Conservation (phyloP, 2,888 invertebrate species). For the Dioctria rufipes region DNA sequence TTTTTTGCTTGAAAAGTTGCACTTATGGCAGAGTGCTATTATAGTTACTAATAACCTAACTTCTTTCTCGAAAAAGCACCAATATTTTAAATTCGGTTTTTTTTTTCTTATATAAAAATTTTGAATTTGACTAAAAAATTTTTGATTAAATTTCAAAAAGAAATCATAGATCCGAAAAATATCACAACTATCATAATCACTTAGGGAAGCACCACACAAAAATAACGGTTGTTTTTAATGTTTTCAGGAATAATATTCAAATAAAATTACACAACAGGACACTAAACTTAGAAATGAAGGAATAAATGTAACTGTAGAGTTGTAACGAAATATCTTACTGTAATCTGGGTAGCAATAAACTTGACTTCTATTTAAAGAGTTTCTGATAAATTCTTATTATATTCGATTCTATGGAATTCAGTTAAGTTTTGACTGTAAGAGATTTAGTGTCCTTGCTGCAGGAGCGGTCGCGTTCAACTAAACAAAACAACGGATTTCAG, state of each 20-base stretch:
- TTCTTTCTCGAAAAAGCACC: constrained; percentile 39
- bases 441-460: constrained; percentile 68
- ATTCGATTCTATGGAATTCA: constrained; percentile 25
- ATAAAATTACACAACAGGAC: constrained; percentile 13
- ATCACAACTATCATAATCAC: constrained; percentile 51
- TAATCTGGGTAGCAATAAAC: background rate
- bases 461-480: constrained; percentile 70
- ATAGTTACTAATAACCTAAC: background rate
- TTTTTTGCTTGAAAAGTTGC: no score
- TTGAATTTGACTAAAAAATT: background rate
- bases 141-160: background rate
- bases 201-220: constrained; percentile 49
- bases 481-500: constrained; percentile 60
- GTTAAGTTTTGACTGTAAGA: constrained; percentile 3
- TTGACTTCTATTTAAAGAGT: background rate
- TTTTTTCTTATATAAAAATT: background rate
- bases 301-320: constrained; percentile 1
- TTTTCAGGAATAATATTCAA: constrained; percentile 11
- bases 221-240: background rate
- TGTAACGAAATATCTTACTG: background rate
- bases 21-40: background rate
- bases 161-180: constrained; percentile 32
- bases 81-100: constrained; percentile 41
- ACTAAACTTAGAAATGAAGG: background rate
- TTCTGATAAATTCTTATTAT: constrained; percentile 1